A percentile compares a stretch with the other conserved stretches of the same genome.
phyloP scores from a whole-genome alignment of 2,113 vertebrate species.

The Periophthalmus modestus region DNA sequence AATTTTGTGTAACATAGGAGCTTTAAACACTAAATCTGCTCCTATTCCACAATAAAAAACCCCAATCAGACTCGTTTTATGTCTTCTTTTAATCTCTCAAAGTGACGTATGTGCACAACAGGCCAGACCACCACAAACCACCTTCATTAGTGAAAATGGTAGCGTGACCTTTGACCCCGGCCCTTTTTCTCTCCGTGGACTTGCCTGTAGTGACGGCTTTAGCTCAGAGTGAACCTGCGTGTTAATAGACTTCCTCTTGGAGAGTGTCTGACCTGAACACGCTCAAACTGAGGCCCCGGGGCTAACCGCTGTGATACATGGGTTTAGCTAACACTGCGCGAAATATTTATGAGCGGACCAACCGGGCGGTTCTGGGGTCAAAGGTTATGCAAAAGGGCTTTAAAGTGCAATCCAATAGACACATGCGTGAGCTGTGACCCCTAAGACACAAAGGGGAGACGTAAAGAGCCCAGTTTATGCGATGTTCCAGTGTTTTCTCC shows the following conservation, averaged over 20 bases:
- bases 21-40: too few relatives aligned
- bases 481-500: too few relatives aligned
- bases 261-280: slow-evolving; percentile 43
- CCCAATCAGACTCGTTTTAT: too few relatives aligned
- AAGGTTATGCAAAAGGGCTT: slow-evolving; percentile 58
- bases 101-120: slow-evolving; percentile 33
- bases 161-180: slow-evolving; percentile 38
- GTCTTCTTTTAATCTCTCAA: background rate
- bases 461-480: too few relatives aligned
- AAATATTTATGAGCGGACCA: slow-evolving; percentile 52
- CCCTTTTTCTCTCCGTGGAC: slow-evolving; percentile 27
- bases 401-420: slow-evolving; percentile 50
- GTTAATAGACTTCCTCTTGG: slow-evolving; percentile 41
- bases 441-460: slow-evolving; percentile 44
- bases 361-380: slow-evolving; percentile 49
- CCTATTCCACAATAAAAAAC: too few relatives aligned
- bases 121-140: slow-evolving; percentile 11
- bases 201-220: slow-evolving; percentile 30
- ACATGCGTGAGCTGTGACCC: slow-evolving; percentile 15
- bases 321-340: slow-evolving; percentile 37
- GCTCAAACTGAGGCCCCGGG: slow-evolving; percentile 34
- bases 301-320: slow-evolving; percentile 21
- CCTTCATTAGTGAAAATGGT: slow-evolving; percentile 23
- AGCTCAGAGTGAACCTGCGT: slow-evolving; percentile 42
- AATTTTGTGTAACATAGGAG: too few relatives aligned